Percentiles rank a stretch among this genome's conserved stretches.
These are phyloP conservation scores for Antechinus stuartii DNA, from an alignment of 2,113 vertebrate species.

Conservation along the genomic window DNA sequence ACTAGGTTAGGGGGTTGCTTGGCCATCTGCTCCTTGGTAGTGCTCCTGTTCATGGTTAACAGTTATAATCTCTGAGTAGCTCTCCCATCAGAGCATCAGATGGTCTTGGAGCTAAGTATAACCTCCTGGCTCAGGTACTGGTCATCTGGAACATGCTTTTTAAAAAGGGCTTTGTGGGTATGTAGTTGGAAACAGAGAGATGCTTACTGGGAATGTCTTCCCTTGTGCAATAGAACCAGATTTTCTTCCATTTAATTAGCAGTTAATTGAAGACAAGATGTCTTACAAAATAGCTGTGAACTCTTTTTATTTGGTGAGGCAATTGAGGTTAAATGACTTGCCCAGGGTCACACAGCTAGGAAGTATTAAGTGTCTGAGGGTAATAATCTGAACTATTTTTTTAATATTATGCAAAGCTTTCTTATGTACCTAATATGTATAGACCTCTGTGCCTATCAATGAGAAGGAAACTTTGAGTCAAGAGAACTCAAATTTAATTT, in stretches of 20 bases:
- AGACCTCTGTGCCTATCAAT: background rate
- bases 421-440: background rate
- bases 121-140: background rate
- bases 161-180: background rate
- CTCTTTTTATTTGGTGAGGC: background rate
- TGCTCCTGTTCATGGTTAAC: background rate
- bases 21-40: background rate
- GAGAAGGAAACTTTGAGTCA: background rate
- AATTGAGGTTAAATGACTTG: too few relatives aligned
- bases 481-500: background rate
- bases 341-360: too few relatives aligned
- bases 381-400: background rate
- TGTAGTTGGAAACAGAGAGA: background rate
- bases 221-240: background rate
- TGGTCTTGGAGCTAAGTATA: background rate
- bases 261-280: background rate
- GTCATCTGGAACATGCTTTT: background rate
- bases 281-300: background rate
- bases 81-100: background rate
- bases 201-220: background rate
- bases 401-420: background rate
- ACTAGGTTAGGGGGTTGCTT: background rate
- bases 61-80: background rate
- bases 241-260: background rate
- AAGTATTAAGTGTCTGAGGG: too few relatives aligned